Percentiles rank a stretch among this genome's conserved stretches.
Conservation (phyloP, 2,797 vertebrate species). For the Chelonia mydas region DNA sequence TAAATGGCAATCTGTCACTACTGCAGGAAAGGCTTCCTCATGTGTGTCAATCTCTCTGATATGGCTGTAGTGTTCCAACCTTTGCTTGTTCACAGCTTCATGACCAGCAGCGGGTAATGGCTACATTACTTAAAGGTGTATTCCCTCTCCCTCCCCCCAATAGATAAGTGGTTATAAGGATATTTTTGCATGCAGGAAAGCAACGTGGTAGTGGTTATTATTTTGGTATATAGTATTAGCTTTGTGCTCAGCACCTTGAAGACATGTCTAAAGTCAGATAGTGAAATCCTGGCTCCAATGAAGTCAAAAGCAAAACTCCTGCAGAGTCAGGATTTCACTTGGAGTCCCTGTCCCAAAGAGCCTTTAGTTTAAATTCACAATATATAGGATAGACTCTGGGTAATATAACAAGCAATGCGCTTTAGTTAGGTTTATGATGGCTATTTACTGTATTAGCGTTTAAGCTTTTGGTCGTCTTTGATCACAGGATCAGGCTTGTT, state of each 20-base stretch:
- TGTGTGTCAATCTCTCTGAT: constrained; percentile 69
- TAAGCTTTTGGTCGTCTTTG: background rate
- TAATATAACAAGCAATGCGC: background rate
- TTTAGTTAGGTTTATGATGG: accelerated
- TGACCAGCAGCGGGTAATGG: background rate
- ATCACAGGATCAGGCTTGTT: no score
- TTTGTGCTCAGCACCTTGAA: accelerated
- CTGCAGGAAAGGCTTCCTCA: constrained; percentile 63
- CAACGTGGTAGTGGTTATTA: background rate
- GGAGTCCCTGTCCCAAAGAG: accelerated
- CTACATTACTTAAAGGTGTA: background rate
- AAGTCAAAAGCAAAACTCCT: background rate
- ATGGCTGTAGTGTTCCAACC: background rate
- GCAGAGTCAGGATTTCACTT: background rate
- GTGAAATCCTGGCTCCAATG: background rate
- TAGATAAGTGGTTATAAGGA: background rate
- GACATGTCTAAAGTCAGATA: accelerated
- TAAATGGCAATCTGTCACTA: constrained; percentile 84
- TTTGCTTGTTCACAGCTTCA: background rate
- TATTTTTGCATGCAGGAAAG: accelerated
- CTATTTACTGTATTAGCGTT: background rate
- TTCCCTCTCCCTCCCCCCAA: background rate
- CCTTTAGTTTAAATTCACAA: background rate
- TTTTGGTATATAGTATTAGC: background rate
- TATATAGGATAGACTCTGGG: accelerated